Conservation (phyloP, 2,797 vertebrate species). For the Prunella strophiata region DNA sequence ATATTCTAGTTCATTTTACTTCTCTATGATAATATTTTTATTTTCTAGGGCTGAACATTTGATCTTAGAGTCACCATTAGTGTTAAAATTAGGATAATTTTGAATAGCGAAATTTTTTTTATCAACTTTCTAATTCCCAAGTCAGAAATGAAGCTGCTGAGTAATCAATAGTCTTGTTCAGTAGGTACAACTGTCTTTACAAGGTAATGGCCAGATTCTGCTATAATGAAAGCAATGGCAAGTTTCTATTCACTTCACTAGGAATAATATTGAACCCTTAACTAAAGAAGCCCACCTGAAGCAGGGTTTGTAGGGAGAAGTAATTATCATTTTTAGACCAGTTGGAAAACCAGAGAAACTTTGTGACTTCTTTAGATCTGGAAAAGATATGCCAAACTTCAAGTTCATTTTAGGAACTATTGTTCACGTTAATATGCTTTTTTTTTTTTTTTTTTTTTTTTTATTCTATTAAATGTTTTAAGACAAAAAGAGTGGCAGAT, state of each 20-base stretch:
- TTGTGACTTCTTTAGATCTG: not conserved
- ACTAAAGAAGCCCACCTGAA: not conserved
- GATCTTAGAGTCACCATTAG: not conserved
- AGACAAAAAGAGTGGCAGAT: not conserved
- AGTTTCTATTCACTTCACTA: not conserved
- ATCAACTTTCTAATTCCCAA: not conserved
- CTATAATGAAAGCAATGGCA: not conserved
- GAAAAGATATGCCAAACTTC: not conserved
- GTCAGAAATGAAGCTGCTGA: not conserved
- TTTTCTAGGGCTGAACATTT: not conserved
- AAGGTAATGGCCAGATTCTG: not conserved
- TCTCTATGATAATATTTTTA: constrained; percentile 26
- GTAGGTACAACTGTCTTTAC: not conserved
- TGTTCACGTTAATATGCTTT: not conserved
- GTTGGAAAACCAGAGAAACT: not conserved
- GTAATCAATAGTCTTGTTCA: not conserved
- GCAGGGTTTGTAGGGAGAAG: not conserved
- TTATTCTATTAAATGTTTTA: not conserved
- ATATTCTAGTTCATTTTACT: constrained; percentile 8
- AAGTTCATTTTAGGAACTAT: not conserved
- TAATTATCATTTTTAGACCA: not conserved
- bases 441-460: no score
- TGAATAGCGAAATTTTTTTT: not conserved
- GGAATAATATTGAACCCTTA: not conserved
- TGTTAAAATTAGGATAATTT: constrained; percentile 39